Evolutionary conservation across 2,113 vertebrate genomes (phyloP), one percentile per base, ranked within the genome.

Genomic region (Cochlearius cochlearius): DNA sequence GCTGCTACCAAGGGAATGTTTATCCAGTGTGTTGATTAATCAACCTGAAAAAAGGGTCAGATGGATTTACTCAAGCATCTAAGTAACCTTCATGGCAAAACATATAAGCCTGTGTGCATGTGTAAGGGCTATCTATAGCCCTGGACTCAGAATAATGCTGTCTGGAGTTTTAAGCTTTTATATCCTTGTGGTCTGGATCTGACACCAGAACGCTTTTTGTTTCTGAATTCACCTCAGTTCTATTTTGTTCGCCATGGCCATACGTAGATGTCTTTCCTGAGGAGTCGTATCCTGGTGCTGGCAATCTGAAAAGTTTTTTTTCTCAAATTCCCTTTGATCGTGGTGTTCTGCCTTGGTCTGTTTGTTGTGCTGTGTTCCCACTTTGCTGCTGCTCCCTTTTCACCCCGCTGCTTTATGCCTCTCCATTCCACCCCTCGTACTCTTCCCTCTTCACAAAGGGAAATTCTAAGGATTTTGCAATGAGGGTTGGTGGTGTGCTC

Each of bases 21-120:
- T 89, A 91, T n/a, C 63, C 86, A 52, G 43, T 20, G 67, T 27
- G 45, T 39, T 60, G 78, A 91, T 80, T 95, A 86, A 95, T 89
- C 89, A 89, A 25, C 94, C 94, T 95, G 89, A 85, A 78, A 81
- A 94, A 87, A 81, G 93, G 80, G 88, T 94, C 92, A 93, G 87
- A 75, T 75, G 81, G 88, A 36, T 87, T 94, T 94, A 68, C 84
- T 90, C 64, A 68, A 71, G 68, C 80, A 75, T 89, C 76, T 75
- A 59, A 92, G 77, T 88, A 95, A 87, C 83, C 73, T 96, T 89
- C 52, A 11, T 52, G 53, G 85, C 62, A 85, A 73, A 86, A 83
- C 9, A 32, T 5, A 7, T 1, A 64, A 87, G 20, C 26, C 11
- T 56, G 26, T 77, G 60, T 89, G 49, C 21, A 59, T 69, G 23